Percentiles rank a stretch among this genome's conserved stretches.
Conservation (phyloP, 1,140 invertebrate genomes). For the Gonioctena quinquepunctata region DNA sequence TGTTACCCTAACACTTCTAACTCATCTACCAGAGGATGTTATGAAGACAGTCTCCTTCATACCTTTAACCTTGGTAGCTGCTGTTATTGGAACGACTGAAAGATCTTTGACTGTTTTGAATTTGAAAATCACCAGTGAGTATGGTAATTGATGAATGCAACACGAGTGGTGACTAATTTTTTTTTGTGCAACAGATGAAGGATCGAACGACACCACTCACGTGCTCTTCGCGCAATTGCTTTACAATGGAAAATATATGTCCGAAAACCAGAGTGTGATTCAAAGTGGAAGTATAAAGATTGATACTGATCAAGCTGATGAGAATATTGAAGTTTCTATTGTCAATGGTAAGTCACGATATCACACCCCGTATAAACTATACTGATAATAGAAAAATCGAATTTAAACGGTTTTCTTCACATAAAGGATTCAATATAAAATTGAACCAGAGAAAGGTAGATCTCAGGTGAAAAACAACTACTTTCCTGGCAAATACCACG, state of each 20-base stretch:
- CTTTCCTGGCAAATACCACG: too few species aligned
- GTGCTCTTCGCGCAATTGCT: neutral
- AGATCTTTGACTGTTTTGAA: constrained; percentile 17
- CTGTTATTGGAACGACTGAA: constrained; percentile 11
- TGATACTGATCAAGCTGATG: neutral
- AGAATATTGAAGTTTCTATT: neutral
- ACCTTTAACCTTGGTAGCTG: constrained; percentile 18
- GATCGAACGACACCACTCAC: neutral
- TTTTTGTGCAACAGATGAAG: neutral
- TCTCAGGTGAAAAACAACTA: too few species aligned
- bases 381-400: too few species aligned
- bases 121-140: constrained; percentile 12
- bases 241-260: neutral
- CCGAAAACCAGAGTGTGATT: neutral
- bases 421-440: too few species aligned
- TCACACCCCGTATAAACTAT: too few species aligned
- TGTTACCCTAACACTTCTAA: neutral
- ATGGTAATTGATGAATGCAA: too few species aligned
- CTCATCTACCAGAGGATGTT: constrained; percentile 10
- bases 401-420: too few species aligned
- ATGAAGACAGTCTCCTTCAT: constrained; percentile 3
- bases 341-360: neutral
- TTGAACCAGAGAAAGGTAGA: too few species aligned
- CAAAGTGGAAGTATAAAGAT: neutral
- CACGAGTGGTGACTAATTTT: neutral